Evolutionary conservation across 2,797 vertebrate genomes (phyloP), one percentile per base, ranked within the genome.

Genomic region (Setipinna tenuifilis): DNA sequence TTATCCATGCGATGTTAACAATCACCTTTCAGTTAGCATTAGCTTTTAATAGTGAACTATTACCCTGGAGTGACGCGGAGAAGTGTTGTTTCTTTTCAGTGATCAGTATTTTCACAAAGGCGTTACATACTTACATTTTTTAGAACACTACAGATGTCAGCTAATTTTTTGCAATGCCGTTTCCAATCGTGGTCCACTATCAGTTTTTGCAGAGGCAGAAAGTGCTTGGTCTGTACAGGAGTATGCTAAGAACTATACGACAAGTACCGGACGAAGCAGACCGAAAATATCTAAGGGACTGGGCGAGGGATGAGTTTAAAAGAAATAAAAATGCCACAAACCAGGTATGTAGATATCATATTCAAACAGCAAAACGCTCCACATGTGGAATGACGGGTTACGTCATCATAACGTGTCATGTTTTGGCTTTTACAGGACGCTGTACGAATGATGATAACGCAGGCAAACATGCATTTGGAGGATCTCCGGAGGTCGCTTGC

Each of bases 401-500:
- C 46, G 21, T 31, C 59, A 21, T 84, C 14, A 21, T 59, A 10
- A 21, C 0, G 25, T 11, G 19, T 92, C 84, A 89, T 21, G 83
- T 91, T 89, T 78, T 35, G 35, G 41, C 21, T 88, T 31, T 85
- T 59, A 23, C 87, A 99, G 98, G 97, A 97, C 78, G 93, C 95
- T 0, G 92, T 99, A 90, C 95, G 96, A 81, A 99, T 99, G 98
- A 99, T 99, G 98, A 94, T 99, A 85, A 97, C 96, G 57, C 98
- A 99, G 83, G 98, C 97, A n/a, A 96, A 95, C 78, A 96, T 96
- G 90, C 98, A 99, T n/a, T 96, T 98, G 31, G 95, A 96, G 88
- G 97, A 97, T 71, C 94, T 99, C 87, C 96, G 97, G 58, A 96
- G 84, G 88, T 94, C 96, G 17, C 94, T 99, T 44, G 95, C 93